These are phyloP conservation scores for Callionymus lyra DNA, from an alignment of 2,113 vertebrate species.

Conservation along the genomic window DNA sequence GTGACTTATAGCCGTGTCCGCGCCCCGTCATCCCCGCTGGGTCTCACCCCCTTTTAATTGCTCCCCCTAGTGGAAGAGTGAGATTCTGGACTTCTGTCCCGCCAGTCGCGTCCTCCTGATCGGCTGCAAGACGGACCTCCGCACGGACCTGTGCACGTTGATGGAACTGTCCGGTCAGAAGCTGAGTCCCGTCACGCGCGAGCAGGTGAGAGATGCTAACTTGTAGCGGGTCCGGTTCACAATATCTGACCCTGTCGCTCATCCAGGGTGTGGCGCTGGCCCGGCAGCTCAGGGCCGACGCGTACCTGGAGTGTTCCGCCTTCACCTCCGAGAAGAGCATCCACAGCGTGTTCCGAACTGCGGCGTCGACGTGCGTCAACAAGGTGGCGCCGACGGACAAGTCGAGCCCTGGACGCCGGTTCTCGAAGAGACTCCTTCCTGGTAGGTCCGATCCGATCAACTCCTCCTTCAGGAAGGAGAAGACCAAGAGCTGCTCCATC, in stretches of 20 bases:
- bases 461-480: conserved; percentile 90
- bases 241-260: too few relatives aligned
- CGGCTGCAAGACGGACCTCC: conserved; percentile 89
- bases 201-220: conserved; percentile 71
- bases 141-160: conserved; percentile 88
- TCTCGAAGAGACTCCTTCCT: conserved; percentile 88
- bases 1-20: not conserved
- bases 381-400: conserved; percentile 68
- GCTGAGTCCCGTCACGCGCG: conserved; percentile 83
- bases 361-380: conserved; percentile 80
- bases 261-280: conserved; percentile 81
- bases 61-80: conserved; percentile 80
- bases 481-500: conserved; percentile 89
- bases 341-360: conserved; percentile 86
- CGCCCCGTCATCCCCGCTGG: not conserved
- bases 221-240: too few relatives aligned
- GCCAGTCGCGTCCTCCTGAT: conserved; percentile 86
- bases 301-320: conserved; percentile 88
- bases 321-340: conserved; percentile 94
- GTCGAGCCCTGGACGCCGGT: conserved; percentile 75
- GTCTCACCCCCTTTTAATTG: too few relatives aligned
- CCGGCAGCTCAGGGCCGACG: conserved; percentile 84
- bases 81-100: conserved; percentile 89
- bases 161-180: conserved; percentile 94
- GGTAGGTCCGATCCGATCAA: conserved; percentile 85